Percentiles rank a stretch among this genome's conserved stretches.
Conservation (phyloP, 2,888 invertebrate species). For the Melikaiella ostensackeni region DNA sequence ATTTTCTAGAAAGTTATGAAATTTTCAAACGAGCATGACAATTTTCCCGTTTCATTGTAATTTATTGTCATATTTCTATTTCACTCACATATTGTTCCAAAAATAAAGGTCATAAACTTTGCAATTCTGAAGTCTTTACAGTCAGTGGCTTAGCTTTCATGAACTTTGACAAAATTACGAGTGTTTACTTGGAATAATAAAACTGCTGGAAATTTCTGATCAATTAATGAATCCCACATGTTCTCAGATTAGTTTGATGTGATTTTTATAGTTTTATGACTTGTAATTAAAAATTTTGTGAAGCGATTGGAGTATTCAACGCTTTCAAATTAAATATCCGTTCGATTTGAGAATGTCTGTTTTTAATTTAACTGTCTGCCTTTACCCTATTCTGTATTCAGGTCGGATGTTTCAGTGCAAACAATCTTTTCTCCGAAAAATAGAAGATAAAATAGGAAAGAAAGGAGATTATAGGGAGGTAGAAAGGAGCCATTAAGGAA, state of each 20-base stretch:
- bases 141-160: not conserved
- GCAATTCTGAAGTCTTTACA: not conserved
- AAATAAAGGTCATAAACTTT: not conserved
- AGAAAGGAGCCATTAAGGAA: slow-evolving; percentile 56
- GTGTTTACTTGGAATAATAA: not conserved
- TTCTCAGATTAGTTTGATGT: not conserved
- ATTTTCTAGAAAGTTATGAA: not conserved
- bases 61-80: not conserved
- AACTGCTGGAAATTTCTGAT: slow-evolving; percentile 1
- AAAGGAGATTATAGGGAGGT: slow-evolving; percentile 39
- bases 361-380: too few species aligned
- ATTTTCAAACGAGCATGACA: not conserved
- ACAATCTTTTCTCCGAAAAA: too few species aligned
- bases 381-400: too few species aligned
- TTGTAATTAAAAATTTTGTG: too few species aligned
- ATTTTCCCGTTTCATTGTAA: not conserved
- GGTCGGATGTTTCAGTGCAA: too few species aligned
- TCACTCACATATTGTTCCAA: not conserved
- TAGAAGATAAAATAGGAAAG: not conserved
- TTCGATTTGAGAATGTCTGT: too few species aligned
- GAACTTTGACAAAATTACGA: not conserved
- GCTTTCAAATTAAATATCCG: too few species aligned
- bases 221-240: not conserved
- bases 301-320: too few species aligned
- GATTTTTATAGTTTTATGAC: not conserved